Base-by-base conservation (phyloP, 2,797 vertebrate genomes). In the Ptychadena robeensis region DNA sequence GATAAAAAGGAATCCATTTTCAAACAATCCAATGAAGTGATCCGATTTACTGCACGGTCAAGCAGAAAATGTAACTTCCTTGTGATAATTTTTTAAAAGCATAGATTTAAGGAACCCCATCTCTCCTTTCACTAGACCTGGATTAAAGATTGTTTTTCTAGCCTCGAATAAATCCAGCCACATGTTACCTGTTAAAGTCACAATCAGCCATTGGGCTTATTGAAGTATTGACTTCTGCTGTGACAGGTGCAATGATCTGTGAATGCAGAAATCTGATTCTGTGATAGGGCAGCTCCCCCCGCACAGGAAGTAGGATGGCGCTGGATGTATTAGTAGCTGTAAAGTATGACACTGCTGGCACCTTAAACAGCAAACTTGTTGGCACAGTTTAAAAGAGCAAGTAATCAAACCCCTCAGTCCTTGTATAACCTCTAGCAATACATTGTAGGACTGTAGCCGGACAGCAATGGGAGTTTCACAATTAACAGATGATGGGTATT, bases 191-290 rank as follows among this genome's bases (percentile, higher is more conserved):
- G 63, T 31, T 67, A 59, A 69, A 75, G 57, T 75, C 65, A 63
- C 73, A 75, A 63, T 32, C 53, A 18, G 34, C 38, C 35, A 75
- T 70, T n/a, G n/a, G n/a, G n/a, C n/a, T n/a, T n/a, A n/a, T n/a
- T n/a, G n/a, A n/a, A n/a, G n/a, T n/a, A n/a, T n/a, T n/a, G n/a
- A 35, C 53, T 69, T 67, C 67, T 76, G 75, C 66, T 64, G 81
- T 85, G 65, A 85, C 83, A 85, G 83, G 83, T 85, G 83, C 78
- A 71, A 14, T 34, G 25, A 76, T 34, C 31, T 76, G 72, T 76
- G 57, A 65, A 79, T 64, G 40, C 71, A 30, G 38, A 38, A 85
- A 85, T 85, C 15, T 71, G 83, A 85, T 71, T 85, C 66, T 85
- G 64, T 10, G 57, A 37, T 31, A 53, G 76, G 68, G 76, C 71